Evolutionary conservation across 53 echinoderm and acorn worm species (phyloP), one percentile per base, ranked within the genome.

Genomic region (Echinarachnius parma): DNA sequence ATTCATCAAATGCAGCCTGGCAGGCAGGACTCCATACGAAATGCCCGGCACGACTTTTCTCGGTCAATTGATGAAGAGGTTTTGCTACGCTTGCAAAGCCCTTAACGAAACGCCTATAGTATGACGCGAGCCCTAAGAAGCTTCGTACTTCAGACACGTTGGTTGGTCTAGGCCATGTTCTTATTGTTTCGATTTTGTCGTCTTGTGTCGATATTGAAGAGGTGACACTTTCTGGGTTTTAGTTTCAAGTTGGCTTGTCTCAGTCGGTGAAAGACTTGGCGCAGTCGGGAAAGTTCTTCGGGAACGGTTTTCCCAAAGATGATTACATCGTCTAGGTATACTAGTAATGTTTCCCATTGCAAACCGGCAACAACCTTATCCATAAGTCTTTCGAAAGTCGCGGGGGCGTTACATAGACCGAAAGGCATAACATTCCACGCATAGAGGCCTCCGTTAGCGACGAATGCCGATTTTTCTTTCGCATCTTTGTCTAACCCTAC

Each of bases 61-160:
- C 82, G 1, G 76, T 82, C 7, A 82, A 32, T 22, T 65, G 76
- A 53, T 83, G 60, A 4, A 83, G 70, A 8, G 69, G 78, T 19
- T 60, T 77, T 3, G 84, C 70, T 20, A 77, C 62, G 16, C 27
- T 23, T 7, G 70, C 77, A 53, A 83, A 83, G 4, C 67, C 77
- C 34, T 77, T 13, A 0, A 83, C 66, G 31, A 83, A 83, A 9
- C 60, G 66, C 9, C 83, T 34, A 20, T 76, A 76, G 64, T 82
- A 82, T 1, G 76, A 82, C 4, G 76, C 76, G 3, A 82, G 59
- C 0, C 83, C 77, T 3, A 77, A 4, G 64, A 84, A 84, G 26
- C 77, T 60, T 35, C 83, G 18, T 5, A 77, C 83, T 57, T 77
- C 83, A 1, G 24, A 59, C 10, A 83, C 48, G 25, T 29, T 59